Base-by-base conservation (phyloP, 2,797 vertebrate genomes). In the Spheniscus humboldti region DNA sequence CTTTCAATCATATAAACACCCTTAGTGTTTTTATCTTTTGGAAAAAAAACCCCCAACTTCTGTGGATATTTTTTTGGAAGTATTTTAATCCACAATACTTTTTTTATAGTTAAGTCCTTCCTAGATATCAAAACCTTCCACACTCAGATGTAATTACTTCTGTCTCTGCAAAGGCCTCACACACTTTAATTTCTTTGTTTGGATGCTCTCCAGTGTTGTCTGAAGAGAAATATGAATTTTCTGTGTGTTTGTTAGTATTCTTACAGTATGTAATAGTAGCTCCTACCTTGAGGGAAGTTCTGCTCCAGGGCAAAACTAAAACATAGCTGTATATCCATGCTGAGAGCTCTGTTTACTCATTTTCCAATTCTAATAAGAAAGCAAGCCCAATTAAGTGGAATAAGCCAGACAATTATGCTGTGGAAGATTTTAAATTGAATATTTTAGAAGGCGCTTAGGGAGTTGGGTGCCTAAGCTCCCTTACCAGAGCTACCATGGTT, bases 321-420 rank as follows among this genome's bases (percentile, higher is more conserved):
- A 76, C 10, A 33, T 45, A 68, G 37, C 50, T 83, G n/a, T 45
- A 57, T 87, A 80, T 48, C 56, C 10, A 9, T 35, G 18, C 81
- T 71, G 81, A 86, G 84, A 73, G 47, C 18, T 56, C 31, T 66
- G 73, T 67, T 89, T 80, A 60, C 31, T 67, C 23, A 41, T 86
- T 94, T 95, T 77, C 68, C 78, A 88, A 64, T 91, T 95, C 75
- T 94, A 87, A 75, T 72, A 67, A 64, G 57, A 72, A 88, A 86
- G 35, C 7, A 48, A 83, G n/a, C 5, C 55, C 43, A 91, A 63
- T 69, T 87, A 94, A 79, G 53, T 80, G 75, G 72, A 88, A 94
- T 94, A 94, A 88, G 5, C 11, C 60, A 90, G 60, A 35, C n/a
- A 76, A 53, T 56, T 88, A 59, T 37, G n/a, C 23, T 59, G 1